Evolutionary conservation across 2,888 invertebrate genomes (phyloP), one percentile per base, ranked within the genome.

Genomic region (Cerastis rubricosa): DNA sequence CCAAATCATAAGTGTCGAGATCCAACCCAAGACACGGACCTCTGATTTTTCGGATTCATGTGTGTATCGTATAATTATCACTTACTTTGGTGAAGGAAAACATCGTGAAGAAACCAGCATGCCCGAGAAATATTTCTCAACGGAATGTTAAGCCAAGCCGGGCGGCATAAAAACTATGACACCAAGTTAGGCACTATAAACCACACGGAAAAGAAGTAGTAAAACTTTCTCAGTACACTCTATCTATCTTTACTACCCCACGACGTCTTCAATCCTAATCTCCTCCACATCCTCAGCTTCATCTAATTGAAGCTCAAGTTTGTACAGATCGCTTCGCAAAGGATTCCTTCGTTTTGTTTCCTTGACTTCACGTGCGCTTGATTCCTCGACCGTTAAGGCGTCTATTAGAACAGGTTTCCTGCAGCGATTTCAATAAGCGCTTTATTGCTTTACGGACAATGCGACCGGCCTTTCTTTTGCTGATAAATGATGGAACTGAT

Each of bases 381-480:
- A 81, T 84, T 76, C 74, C 67, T 74, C 76, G 66, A 88, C 82
- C 87, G 87, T 84, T 77, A 85, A 86, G 74, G 73, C 86, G 72
- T 71, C 81, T 88, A 86, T 84, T 81, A 83, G 71, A 71, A 66
- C 72, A 81, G 85, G 81, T 81, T 81, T 84, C 81, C 71, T 74
- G 78, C 74, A 87, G 83, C 85, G 84, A 89, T 88, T 90, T 89
- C 91, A 90, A 89, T 91, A 89, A 90, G 85, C 81, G 85, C 85
- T 86, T 88, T 89, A 89, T 88, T 87, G 88, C 87, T 81, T 80
- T 29, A 54, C 67, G 71, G 80, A 86, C 81, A 86, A 84, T 83
- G 71, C 75, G 59, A 74, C 78, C 81, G 51, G 84, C 57, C 71
- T 66, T 86, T 77, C 70, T 78, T 78, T 81, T 66, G 65, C 57